These are phyloP conservation scores for Hydropsyche betteni DNA, from an alignment of 2,888 invertebrate genomes.

Conservation along the genomic window DNA sequence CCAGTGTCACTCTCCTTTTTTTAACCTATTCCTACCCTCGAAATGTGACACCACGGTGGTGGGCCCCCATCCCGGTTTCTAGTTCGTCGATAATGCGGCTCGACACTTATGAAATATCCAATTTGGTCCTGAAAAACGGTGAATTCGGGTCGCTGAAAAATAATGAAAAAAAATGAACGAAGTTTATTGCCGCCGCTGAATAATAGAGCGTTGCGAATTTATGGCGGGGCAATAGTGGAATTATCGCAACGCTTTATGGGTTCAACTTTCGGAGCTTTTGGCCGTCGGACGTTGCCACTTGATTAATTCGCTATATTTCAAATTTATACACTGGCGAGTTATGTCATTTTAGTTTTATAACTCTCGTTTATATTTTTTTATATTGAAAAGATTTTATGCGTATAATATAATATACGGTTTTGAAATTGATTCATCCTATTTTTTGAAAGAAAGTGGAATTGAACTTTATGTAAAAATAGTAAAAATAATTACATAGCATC, in stretches of 20 bases:
- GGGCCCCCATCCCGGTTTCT: not conserved
- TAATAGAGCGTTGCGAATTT: conserved; percentile 24
- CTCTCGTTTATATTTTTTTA: no score
- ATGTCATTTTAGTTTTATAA: no score
- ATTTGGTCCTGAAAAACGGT: conserved; percentile 35
- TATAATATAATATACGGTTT: no score
- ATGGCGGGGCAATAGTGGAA: conserved; percentile 12
- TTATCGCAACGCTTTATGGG: conserved; percentile 10
- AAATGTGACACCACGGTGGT: not conserved
- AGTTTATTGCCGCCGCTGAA: conserved; percentile 26
- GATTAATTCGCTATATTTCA: no score
- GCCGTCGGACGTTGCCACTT: not conserved
- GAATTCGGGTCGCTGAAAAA: conserved; percentile 6
- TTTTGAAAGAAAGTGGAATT: no score
- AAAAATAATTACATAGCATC: no score
- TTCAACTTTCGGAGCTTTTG: conserved; percentile 11
- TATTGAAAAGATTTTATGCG: no score
- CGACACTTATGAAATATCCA: conserved; percentile 48
- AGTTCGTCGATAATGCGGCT: conserved; percentile 27
- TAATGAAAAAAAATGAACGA: not conserved
- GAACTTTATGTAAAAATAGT: no score
- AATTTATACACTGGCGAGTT: no score
- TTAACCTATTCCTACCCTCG: conserved; percentile 14
- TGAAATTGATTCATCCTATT: no score
- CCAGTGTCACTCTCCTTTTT: conserved; percentile 28